Percentiles rank a stretch among this genome's conserved stretches.
Conservation (phyloP, 1,140 invertebrate species). For the Drosophila miranda region DNA sequence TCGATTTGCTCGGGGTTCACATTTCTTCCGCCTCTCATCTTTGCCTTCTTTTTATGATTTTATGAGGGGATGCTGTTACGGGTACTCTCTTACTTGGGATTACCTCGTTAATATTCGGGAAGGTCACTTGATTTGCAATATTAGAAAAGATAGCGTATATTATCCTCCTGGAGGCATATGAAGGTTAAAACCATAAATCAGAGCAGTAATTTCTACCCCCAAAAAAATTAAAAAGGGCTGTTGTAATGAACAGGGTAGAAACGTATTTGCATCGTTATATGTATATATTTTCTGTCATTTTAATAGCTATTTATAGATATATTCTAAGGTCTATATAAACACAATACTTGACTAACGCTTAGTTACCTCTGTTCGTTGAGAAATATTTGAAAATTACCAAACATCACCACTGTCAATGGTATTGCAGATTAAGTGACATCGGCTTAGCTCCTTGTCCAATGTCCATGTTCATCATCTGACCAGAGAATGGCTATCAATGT, state of each 20-base stretch:
- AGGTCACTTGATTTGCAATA: slow-evolving; percentile 29
- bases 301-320: no score
- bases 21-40: slow-evolving; percentile 14
- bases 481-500: not conserved
- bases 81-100: slow-evolving; percentile 1
- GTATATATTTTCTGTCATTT: no score
- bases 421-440: slow-evolving; percentile 23
- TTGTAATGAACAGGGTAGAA: no score
- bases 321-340: no score
- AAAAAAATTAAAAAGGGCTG: no score
- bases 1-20: slow-evolving; percentile 53
- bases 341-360: no score
- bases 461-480: not conserved
- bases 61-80: slow-evolving; percentile 21
- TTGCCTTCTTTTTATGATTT: slow-evolving; percentile 44
- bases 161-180: not conserved
- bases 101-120: slow-evolving; percentile 18
- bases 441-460: slow-evolving; percentile 7
- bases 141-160: no score
- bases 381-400: not conserved
- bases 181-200: no score
- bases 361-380: no score
- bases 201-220: no score
- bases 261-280: no score
- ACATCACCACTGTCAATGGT: not conserved